Evolutionary conservation across 2,797 vertebrate species (phyloP).

Genomic region (Simalia tracyae): DNA sequence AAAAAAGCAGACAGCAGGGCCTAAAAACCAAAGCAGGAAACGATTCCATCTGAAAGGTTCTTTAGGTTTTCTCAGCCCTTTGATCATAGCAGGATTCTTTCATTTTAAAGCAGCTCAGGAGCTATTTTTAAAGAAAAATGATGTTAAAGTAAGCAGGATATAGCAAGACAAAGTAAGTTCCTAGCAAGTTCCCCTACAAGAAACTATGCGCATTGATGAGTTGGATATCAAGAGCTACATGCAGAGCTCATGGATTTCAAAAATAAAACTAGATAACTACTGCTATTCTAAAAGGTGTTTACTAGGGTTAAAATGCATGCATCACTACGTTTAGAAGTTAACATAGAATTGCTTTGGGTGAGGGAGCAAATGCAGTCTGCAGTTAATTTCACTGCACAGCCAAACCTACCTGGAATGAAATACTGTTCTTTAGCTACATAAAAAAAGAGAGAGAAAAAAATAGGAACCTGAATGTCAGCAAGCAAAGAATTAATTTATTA

Average conservation of each 20-base stretch:
- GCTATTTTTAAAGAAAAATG: conserved; percentile 76
- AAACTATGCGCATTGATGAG: conserved; percentile 57
- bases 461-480: conserved; percentile 82
- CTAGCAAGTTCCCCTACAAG: conserved; percentile 52
- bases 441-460: conserved; percentile 77
- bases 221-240: conserved; percentile 69
- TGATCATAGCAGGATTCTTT: conserved; percentile 58
- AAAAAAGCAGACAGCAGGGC: conserved; percentile 32
- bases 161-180: conserved; percentile 54
- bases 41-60: conserved; percentile 7
- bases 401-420: conserved; percentile 98
- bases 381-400: conserved; percentile 74
- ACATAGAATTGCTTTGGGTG: conserved; percentile 57
- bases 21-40: conserved; percentile 47
- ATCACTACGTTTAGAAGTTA: conserved; percentile 64
- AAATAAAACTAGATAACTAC: conserved; percentile 59
- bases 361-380: conserved; percentile 62
- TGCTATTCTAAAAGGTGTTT: conserved; percentile 57
- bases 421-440: conserved; percentile 99
- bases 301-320: conserved; percentile 72
- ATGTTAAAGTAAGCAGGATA: conserved; percentile 51
- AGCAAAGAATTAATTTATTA: conserved; percentile 76
- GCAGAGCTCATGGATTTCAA: conserved; percentile 70
- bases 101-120: conserved; percentile 76
- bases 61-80: conserved; percentile 71